Evolutionary conservation across 2,113 vertebrate genomes (phyloP).

Genomic region (Atractosteus spatula): DNA sequence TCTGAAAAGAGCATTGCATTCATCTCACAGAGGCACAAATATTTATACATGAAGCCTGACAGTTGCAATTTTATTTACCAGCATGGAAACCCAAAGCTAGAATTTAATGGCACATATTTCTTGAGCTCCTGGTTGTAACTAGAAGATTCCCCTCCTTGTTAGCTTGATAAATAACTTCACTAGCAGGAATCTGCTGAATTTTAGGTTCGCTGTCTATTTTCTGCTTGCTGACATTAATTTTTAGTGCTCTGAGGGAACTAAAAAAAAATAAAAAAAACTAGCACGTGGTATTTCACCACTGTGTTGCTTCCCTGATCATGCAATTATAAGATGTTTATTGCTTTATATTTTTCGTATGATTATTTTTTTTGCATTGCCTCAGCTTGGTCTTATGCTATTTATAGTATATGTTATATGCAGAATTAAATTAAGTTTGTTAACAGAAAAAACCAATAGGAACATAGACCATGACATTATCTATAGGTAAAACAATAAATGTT

Average conservation of each 20-base stretch:
- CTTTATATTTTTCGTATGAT: constrained; percentile 49
- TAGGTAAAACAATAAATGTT: constrained; percentile 16
- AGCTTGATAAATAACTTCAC: constrained; percentile 99
- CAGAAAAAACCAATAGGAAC: neutral
- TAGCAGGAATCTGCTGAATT: constrained; percentile 94
- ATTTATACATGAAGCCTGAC: constrained; percentile 85
- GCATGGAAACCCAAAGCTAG: constrained; percentile 88
- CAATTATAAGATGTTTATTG: constrained; percentile 46
- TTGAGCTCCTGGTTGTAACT: constrained; percentile 76
- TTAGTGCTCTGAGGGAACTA: constrained; percentile 90
- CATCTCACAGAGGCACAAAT: constrained; percentile 60
- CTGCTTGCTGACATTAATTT: constrained; percentile 97
- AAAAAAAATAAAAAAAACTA: constrained; percentile 81
- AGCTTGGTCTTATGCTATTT: constrained; percentile 8
- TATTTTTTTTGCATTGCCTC: neutral
- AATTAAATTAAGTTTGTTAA: neutral
- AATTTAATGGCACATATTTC: constrained; percentile 93
- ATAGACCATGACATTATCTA: constrained; percentile 23
- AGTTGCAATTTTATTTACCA: constrained; percentile 83
- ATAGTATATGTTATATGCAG: constrained; percentile 22
- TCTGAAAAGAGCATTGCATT: constrained; percentile 32
- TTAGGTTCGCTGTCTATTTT: constrained; percentile 95
- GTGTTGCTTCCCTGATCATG: constrained; percentile 48
- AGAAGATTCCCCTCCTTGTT: constrained; percentile 95
- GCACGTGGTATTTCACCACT: constrained; percentile 64